A percentile compares a stretch with the other conserved stretches of the same genome.
phyloP scores from a whole-genome alignment of 92 coral and sea anemone species.

The Palythoa grandiflora region DNA sequence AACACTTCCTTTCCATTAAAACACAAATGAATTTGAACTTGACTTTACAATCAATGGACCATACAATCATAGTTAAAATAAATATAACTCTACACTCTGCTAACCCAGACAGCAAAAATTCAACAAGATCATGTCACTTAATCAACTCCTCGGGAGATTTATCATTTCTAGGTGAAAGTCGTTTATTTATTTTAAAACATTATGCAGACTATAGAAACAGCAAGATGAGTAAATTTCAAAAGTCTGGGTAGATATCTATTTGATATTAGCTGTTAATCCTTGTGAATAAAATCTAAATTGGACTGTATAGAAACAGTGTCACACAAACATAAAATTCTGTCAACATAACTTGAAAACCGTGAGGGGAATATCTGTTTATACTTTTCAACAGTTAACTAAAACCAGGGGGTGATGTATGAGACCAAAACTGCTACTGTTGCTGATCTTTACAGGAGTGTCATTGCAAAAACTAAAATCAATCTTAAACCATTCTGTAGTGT shows the following conservation, averaged over 20 bases:
- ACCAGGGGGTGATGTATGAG: constrained; percentile 31
- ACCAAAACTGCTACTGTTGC: constrained; percentile 16
- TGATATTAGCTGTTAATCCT: neutral
- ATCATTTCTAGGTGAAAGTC: neutral
- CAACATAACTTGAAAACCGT: neutral
- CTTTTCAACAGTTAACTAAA: neutral
- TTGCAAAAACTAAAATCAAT: neutral
- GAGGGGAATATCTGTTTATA: neutral
- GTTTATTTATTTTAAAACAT: neutral
- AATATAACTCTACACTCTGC: neutral
- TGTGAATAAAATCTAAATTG: neutral
- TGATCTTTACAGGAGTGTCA: neutral
- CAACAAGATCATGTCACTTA: neutral
- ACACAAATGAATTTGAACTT: neutral
- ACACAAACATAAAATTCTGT: neutral
- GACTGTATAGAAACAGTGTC: neutral
- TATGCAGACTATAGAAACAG: neutral
- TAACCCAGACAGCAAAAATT: constrained; percentile 10
- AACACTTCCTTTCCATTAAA: neutral
- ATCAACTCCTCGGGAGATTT: neutral
- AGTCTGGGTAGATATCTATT: neutral
- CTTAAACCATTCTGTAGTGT: neutral
- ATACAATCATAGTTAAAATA: neutral
- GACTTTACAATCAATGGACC: neutral
- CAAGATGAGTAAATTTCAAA: neutral